Percentiles rank a stretch among this genome's conserved stretches.
phyloP scores from a whole-genome alignment of 1,140 invertebrate genomes.

The Plodia interpunctella region DNA sequence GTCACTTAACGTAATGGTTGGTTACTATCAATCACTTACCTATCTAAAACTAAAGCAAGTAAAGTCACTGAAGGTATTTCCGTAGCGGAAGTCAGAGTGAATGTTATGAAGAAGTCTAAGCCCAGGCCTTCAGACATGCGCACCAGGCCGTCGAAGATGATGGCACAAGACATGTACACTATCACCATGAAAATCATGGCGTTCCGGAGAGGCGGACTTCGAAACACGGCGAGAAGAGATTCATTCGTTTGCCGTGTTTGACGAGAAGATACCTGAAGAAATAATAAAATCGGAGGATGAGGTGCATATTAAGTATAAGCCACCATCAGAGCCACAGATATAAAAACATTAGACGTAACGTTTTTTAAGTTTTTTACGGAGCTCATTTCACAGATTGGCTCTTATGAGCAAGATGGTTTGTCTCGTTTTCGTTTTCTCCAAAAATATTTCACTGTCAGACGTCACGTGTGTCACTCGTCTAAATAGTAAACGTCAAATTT shows the following conservation, averaged over 20 bases:
- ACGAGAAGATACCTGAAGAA: constrained; percentile 55
- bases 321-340: too few relatives aligned
- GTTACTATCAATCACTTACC: constrained; percentile 77
- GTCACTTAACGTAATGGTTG: too few relatives aligned
- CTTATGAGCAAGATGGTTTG: too few relatives aligned
- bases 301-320: too few relatives aligned
- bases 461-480: too few relatives aligned
- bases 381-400: too few relatives aligned
- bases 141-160: constrained; percentile 84
- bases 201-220: constrained; percentile 75
- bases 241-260: constrained; percentile 52
- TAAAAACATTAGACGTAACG: too few relatives aligned
- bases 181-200: constrained; percentile 78
- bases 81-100: constrained; percentile 82
- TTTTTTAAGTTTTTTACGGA: too few relatives aligned
- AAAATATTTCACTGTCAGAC: too few relatives aligned
- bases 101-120: constrained; percentile 83
- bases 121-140: constrained; percentile 81
- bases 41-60: constrained; percentile 81
- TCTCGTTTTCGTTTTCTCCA: too few relatives aligned
- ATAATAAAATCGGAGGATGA: too few relatives aligned
- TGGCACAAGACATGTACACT: constrained; percentile 78
- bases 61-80: constrained; percentile 84
- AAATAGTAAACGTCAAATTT: too few relatives aligned
- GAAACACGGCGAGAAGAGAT: constrained; percentile 78